phyloP scores from a whole-genome alignment of 1,140 invertebrate genomes.

The Solen grandis region DNA sequence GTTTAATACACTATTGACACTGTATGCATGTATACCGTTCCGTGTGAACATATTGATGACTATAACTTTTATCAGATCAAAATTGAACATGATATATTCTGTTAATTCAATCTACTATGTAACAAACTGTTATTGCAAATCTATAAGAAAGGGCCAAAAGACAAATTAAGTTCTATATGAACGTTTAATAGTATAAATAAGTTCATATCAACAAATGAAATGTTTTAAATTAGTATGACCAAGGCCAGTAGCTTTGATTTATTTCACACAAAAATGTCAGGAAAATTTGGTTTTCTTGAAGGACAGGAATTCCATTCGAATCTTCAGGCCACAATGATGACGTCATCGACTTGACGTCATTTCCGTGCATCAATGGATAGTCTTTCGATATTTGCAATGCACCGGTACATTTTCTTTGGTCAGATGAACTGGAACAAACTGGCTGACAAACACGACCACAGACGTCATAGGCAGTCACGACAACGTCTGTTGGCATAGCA shows the following conservation, averaged over 20 bases:
- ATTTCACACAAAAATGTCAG: constrained; percentile 32
- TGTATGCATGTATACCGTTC: too few relatives aligned
- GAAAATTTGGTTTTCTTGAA: constrained; percentile 29
- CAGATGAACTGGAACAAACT: constrained; percentile 6
- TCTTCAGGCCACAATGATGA: constrained; percentile 25
- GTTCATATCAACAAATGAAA: too few relatives aligned
- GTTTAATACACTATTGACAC: too few relatives aligned
- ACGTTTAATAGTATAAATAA: too few relatives aligned
- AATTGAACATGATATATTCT: too few relatives aligned
- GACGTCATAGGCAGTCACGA: constrained; percentile 38
- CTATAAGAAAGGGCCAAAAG: too few relatives aligned
- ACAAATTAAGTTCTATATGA: too few relatives aligned
- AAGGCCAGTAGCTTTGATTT: constrained; percentile 25
- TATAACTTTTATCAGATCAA: too few relatives aligned
- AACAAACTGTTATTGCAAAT: too few relatives aligned
- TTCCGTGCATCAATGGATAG: constrained; percentile 26
- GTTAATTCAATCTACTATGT: too few relatives aligned
- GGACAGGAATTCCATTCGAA: constrained; percentile 16
- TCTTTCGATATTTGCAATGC: constrained; percentile 16
- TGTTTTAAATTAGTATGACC: too few relatives aligned
- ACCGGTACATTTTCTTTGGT: constrained; percentile 18
- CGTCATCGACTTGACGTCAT: constrained; percentile 13
- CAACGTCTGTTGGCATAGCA: background rate
- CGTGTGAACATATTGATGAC: too few relatives aligned
- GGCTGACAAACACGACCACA: constrained; percentile 52